Conservation (phyloP, 2,113 vertebrate species). For the Amazona guildingii region DNA sequence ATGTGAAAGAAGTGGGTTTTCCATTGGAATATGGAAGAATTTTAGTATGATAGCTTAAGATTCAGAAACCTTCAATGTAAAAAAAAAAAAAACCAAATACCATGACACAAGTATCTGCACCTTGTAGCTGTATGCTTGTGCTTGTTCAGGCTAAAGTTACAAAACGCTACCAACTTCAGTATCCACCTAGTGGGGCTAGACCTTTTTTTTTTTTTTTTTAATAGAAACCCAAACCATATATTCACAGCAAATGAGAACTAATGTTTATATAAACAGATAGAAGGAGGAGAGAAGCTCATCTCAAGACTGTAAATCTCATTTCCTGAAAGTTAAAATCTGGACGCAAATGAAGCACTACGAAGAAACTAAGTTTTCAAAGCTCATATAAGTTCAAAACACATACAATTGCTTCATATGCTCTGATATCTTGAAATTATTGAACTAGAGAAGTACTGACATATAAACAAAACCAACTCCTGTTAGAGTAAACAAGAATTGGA, state of each 20-base stretch:
- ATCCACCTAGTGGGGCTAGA: background rate
- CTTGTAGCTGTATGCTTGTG: background rate
- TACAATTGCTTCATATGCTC: background rate
- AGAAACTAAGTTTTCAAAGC: background rate
- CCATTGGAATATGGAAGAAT: background rate
- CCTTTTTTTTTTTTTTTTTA: background rate
- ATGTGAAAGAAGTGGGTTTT: background rate
- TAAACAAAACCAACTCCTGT: background rate
- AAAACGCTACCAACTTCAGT: background rate
- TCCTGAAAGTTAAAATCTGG: background rate
- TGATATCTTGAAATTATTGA: background rate
- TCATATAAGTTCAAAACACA: background rate
- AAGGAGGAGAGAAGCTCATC: background rate
- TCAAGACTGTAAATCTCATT: background rate
- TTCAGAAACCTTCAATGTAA: background rate
- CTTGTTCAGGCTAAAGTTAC: slow-evolving; percentile 1
- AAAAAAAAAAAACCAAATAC: background rate
- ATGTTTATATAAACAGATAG: slow-evolving; percentile 25
- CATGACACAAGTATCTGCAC: background rate
- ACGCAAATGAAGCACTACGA: background rate
- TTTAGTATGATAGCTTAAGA: background rate
- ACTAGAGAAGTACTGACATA: background rate
- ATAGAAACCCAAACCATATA: background rate
- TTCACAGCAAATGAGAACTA: slow-evolving; percentile 22
- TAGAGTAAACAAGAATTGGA: background rate